Evolutionary conservation across 1,140 invertebrate species (phyloP).

Genomic region (Drosophila nannoptera): DNA sequence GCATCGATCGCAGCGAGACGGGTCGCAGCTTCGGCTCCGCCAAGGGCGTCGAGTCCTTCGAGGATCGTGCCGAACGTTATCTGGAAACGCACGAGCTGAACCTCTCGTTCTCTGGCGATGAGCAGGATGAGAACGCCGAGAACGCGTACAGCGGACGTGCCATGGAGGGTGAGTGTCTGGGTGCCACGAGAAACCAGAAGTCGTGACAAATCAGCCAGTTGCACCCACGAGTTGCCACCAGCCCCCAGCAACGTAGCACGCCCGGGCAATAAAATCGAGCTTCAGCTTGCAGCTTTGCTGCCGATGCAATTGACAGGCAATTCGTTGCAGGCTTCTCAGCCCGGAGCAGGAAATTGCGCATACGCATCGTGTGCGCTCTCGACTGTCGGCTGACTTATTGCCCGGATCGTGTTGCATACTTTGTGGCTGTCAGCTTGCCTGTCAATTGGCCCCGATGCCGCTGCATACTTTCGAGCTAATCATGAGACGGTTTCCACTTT

Average conservation of each 20-base stretch:
- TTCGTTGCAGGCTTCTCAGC: not conserved
- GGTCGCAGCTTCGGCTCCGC: slow-evolving; percentile 60
- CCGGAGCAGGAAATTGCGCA: slow-evolving; percentile 26
- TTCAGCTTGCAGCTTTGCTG: slow-evolving; percentile 5
- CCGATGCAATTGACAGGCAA: not conserved
- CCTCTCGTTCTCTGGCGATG: slow-evolving; percentile 72
- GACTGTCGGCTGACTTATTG: not conserved
- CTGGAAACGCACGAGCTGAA: slow-evolving; percentile 79
- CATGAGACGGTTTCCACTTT: slow-evolving; percentile 11
- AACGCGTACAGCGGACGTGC: slow-evolving; percentile 69
- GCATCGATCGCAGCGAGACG: slow-evolving; percentile 64
- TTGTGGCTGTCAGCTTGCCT: slow-evolving; percentile 9
- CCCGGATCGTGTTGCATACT: slow-evolving; percentile 47
- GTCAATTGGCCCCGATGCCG: not conserved
- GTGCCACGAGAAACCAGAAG: not conserved
- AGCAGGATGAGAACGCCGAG: slow-evolving; percentile 69
- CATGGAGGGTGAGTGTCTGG: slow-evolving; percentile 68
- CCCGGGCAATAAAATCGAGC: not conserved
- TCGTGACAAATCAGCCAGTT: not conserved
- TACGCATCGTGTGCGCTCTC: slow-evolving; percentile 17
- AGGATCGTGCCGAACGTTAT: slow-evolving; percentile 79
- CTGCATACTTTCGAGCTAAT: slow-evolving; percentile 49
- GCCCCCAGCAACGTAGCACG: not conserved
- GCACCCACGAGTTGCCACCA: not conserved
- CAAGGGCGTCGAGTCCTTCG: slow-evolving; percentile 71